phyloP scores from a whole-genome alignment of 64 coral and sea anemone species.

The Dendrophyllia cribrosa region DNA sequence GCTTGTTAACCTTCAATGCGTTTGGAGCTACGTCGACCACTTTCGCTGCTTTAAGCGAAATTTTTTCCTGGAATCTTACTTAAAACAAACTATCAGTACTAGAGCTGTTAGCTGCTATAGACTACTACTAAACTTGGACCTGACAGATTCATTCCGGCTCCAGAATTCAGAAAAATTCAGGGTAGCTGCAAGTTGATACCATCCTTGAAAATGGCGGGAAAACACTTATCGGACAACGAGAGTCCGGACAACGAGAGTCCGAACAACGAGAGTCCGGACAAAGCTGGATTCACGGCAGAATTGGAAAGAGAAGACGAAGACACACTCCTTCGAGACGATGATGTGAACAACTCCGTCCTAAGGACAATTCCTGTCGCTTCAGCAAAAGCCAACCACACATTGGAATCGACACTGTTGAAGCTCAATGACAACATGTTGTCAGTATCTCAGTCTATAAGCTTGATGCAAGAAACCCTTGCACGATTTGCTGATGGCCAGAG shows the following conservation, averaged over 20 bases:
- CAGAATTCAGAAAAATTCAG: conserved; percentile 12
- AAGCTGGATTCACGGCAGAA: neutral
- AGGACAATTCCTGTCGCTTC: neutral
- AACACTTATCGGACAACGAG: neutral
- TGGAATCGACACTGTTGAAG: conserved; percentile 33
- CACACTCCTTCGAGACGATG: neutral
- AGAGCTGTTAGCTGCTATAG: neutral
- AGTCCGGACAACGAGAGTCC: no score
- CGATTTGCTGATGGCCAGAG: conserved; percentile 16
- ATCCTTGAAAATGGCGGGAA: neutral
- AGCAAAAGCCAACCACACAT: conserved; percentile 28
- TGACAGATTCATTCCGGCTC: neutral
- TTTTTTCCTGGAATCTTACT: neutral
- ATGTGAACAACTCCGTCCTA: neutral
- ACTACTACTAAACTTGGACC: conserved; percentile 2
- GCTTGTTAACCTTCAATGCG: conserved; percentile 5
- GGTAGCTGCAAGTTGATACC: neutral
- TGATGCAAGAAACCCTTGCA: conserved; percentile 1
- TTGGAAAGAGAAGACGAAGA: neutral
- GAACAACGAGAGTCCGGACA: neutral
- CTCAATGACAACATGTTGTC: conserved; percentile 5
- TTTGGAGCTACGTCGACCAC: conserved; percentile 16
- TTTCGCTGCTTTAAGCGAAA: neutral
- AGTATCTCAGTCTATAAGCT: conserved; percentile 7
- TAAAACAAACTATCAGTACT: neutral